Percentiles rank a stretch among this genome's conserved stretches.
Conservation (phyloP, 2,797 vertebrate genomes). For the Paguma larvata region DNA sequence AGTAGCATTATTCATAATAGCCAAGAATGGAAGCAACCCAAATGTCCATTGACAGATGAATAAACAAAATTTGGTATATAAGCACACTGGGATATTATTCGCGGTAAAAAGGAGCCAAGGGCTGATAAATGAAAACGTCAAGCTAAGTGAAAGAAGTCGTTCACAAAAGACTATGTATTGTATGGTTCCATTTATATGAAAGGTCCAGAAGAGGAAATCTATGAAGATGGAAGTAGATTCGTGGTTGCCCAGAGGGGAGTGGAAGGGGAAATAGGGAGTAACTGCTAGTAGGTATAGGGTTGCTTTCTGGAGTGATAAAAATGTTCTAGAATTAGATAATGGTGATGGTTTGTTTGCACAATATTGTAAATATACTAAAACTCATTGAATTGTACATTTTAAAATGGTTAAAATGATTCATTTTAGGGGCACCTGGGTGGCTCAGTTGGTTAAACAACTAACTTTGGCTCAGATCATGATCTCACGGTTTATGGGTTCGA, state of each 20-base stretch:
- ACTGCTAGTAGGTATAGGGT: not conserved
- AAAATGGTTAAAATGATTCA: conserved; percentile 17
- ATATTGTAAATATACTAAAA: not conserved
- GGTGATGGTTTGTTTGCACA: not conserved
- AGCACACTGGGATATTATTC: not conserved
- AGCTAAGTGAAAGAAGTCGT: not conserved
- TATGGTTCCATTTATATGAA: not conserved
- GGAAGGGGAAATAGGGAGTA: not conserved
- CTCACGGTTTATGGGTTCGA: too few species aligned
- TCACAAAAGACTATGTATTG: not conserved
- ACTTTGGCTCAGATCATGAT: too few species aligned
- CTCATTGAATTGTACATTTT: not conserved
- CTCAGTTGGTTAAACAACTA: too few species aligned
- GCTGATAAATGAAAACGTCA: not conserved
- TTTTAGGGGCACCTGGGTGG: not conserved
- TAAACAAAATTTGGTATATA: not conserved
- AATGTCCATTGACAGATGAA: not conserved
- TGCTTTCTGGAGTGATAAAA: not conserved
- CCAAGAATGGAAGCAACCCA: not conserved
- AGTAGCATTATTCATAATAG: not conserved
- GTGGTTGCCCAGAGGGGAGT: not conserved
- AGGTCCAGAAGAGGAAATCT: not conserved
- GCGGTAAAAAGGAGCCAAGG: not conserved
- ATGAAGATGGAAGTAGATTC: not conserved
- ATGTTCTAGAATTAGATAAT: not conserved